Evolutionary conservation across 2,888 invertebrate genomes (phyloP), one percentile per base, ranked within the genome.

Genomic region (Heliconius charithonia): DNA sequence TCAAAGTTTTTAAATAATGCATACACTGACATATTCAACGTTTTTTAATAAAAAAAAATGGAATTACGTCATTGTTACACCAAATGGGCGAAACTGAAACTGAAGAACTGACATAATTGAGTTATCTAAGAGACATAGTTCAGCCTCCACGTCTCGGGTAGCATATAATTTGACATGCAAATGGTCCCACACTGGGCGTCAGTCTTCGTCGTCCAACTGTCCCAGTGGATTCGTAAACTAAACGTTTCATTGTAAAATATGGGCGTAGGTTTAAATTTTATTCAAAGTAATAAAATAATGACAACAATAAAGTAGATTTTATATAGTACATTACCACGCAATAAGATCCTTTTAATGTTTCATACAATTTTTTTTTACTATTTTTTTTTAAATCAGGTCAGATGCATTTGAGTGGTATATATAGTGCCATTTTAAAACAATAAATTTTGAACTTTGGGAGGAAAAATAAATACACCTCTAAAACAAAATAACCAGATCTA

Each of bases 401-500:
- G n/a, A n/a, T n/a, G n/a, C n/a, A n/a, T n/a, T n/a, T n/a, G n/a
- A n/a, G n/a, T n/a, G n/a, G n/a, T n/a, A n/a, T n/a, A n/a, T n/a
- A n/a, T n/a, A n/a, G n/a, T n/a, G n/a, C 45, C 4, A 45, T 19
- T 19, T 45, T 45, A 32, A 32, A 6, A 32, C 32, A 32, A 32
- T 6, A 32, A 7, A 32, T 6, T 32, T 32, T 32, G 32, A 32
- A 32, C 29, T 29, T 29, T 51, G 27, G 41, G 62, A 22, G 37
- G 29, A 70, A 70, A 69, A 27, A 13, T 69, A 69, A 56, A 41
- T 56, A 22, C 51, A 62, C 25, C 4, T 12, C 16, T 51, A 59
- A 59, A 62, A 76, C 76, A n/a, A 62, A 76, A 62, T 70, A 76
- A 76, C 62, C 76, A 70, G n/a, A 72, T 59, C n/a, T 59, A 59